A percentile compares a stretch with the other conserved stretches of the same genome.
phyloP scores from a whole-genome alignment of 1,140 invertebrate species.

The Cyclargus thomasi region DNA sequence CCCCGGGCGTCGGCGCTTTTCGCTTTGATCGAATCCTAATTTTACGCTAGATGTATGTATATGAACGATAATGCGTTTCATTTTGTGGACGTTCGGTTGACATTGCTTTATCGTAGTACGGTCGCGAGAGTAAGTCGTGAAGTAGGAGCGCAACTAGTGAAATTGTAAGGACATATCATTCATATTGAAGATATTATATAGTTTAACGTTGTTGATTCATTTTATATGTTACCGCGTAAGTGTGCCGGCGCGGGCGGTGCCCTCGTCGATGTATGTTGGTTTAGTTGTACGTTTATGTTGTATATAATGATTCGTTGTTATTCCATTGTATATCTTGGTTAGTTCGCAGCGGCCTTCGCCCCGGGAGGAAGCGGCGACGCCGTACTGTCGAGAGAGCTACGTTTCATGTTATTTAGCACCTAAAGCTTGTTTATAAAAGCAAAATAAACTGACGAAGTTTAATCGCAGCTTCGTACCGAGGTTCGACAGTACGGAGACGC shows the following conservation, averaged over 20 bases:
- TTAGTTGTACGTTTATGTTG: conserved; percentile 24
- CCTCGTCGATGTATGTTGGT: conserved; percentile 14
- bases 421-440: neutral
- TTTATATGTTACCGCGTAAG: neutral
- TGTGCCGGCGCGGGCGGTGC: neutral
- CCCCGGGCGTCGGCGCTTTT: neutral
- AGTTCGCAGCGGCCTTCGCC: neutral
- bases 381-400: neutral
- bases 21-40: neutral
- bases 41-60: conserved; percentile 2
- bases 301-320: conserved; percentile 24
- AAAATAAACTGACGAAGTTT: neutral
- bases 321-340: conserved; percentile 12
- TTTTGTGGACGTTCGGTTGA: neutral
- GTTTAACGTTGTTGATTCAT: conserved; percentile 5
- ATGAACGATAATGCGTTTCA: neutral
- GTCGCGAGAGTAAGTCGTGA: neutral
- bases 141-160: neutral
- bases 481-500: neutral
- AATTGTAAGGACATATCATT: conserved; percentile 10
- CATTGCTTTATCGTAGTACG: neutral
- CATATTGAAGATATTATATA: conserved; percentile 11
- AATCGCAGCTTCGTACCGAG: neutral
- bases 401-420: neutral
- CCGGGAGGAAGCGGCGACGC: neutral